Evolutionary conservation across 2,113 vertebrate species (phyloP).

Genomic region (Anoplopoma fimbria): DNA sequence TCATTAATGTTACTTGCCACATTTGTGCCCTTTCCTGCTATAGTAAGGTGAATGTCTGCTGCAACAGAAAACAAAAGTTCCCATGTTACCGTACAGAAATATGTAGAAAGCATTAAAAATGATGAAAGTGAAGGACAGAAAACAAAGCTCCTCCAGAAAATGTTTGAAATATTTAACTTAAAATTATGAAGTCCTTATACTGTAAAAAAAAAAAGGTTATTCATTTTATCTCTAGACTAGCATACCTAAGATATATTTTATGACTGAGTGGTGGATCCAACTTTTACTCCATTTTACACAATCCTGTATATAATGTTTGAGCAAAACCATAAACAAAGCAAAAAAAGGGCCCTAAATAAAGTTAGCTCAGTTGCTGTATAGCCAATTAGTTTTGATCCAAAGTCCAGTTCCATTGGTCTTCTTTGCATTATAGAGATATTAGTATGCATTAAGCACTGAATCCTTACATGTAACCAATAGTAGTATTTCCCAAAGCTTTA

Average conservation of each 20-base stretch:
- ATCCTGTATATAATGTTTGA: neutral
- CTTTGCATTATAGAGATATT: neutral
- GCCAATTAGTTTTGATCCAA: neutral
- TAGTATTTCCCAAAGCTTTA: neutral
- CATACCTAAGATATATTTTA: neutral
- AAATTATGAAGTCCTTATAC: too few relatives aligned
- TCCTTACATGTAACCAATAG: neutral
- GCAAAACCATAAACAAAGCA: neutral
- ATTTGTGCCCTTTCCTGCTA: neutral
- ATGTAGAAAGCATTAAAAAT: neutral
- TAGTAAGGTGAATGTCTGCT: neutral
- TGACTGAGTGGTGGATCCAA: neutral
- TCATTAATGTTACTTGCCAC: too few relatives aligned
- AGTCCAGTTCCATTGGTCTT: neutral
- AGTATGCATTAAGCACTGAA: neutral
- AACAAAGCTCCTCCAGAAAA: neutral
- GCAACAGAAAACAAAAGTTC: neutral
- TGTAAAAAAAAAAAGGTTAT: neutral
- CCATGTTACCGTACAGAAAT: too few relatives aligned
- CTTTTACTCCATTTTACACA: neutral
- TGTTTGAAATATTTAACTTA: too few relatives aligned
- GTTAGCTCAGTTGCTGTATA: neutral
- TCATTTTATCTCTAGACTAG: neutral
- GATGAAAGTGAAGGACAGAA: neutral
- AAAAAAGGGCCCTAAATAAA: neutral